Evolutionary conservation across 1,140 invertebrate genomes (phyloP), one percentile per base, ranked within the genome.

Genomic region (Dendroctonus ponderosae): DNA sequence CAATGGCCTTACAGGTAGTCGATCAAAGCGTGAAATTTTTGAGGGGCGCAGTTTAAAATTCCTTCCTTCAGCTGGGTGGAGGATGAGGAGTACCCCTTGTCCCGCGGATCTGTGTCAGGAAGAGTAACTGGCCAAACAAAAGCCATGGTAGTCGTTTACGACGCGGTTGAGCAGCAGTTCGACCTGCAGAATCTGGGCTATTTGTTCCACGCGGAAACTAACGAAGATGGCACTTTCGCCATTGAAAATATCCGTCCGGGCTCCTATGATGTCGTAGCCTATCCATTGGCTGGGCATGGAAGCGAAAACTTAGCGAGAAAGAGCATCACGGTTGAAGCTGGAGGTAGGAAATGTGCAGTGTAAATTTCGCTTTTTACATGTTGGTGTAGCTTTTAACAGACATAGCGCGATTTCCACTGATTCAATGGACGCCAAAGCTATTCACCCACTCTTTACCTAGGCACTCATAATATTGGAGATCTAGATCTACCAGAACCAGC

Each of bases 281-380:
- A 65, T 49, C 52, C 62, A 15, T 14, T 65, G 38, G 52, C 62
- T 39, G 62, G 62, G 50, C 62, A 65, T 6, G 52, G 53, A 42
- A 65, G 42, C 9, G 52, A 65, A 38, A 65, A 65, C 42, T 15
- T 65, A 7, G 62, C 54, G 7, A 53, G 42, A 12, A 56, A 40
- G 42, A 65, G 57, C 41, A 53, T 65, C 5, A 65, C 53, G n/a
- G 53, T 65, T 11, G 48, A 4, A 11, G 53, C 42, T 14, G 44
- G 38, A 41, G 62, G 62, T 65, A 44, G 50, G 54, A 6, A 56
- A 15, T 9, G 53, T 56, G 44, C 7, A 53, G 14, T 26, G 26
- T 26, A 26, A 26, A 26, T 26, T 26, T 26, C 26, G 26, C 26
- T 26, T 26, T 46, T 46, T 46, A 11, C 44, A 46, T 26, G 26